Evolutionary conservation across 64 coral and sea anemone genomes (phyloP), one percentile per base, ranked within the genome.

Genomic region (Trachythela sp.): DNA sequence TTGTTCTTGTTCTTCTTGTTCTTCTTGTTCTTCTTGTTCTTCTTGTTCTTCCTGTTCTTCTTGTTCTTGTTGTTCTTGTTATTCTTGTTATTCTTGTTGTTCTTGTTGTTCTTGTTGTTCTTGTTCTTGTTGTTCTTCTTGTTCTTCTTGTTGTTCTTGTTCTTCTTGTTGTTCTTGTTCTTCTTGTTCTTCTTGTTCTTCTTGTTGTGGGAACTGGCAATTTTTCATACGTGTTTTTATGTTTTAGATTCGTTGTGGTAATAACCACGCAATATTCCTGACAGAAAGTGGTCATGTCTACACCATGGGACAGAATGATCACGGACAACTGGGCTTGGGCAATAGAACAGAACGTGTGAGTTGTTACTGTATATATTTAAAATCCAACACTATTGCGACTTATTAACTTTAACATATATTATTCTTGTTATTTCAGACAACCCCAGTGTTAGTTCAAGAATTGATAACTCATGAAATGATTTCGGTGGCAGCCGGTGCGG

Each of bases 261-360:
- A 95, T 50, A 88, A 85, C 88, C 96, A 99, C 84, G 93, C 94
- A 83, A 37, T 99, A 83, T 87, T 51, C 36, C 76, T 99, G 22
- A 93, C 94, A 71, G 96, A 99, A 80, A 85, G 89, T 56, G 93
- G 93, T 5, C 83, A 93, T 49, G 86, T 99, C 29, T 95, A 91
- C 70, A 91, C 93, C 2, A 95, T 94, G 96, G 96, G 96, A 13
- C 94, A 86, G 6, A 90, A 99, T 87, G 96, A 99, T 52, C 87
- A 99, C 48, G 96, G 96, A 13, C 96, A 99, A 76, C 87, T 99
- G 30, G 96, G 96, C 4, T 84, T 91, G 1, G 84, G 91, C 5
- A 89, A 49, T 22, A 94, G 80, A 85, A 91, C 88, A 84, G 96
- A 99, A 9, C 37, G 80, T 77, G 96, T 99, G 56, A 83, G 40